Evolutionary conservation across 2,113 vertebrate species (phyloP).

Genomic region (Pheucticus melanocephalus): DNA sequence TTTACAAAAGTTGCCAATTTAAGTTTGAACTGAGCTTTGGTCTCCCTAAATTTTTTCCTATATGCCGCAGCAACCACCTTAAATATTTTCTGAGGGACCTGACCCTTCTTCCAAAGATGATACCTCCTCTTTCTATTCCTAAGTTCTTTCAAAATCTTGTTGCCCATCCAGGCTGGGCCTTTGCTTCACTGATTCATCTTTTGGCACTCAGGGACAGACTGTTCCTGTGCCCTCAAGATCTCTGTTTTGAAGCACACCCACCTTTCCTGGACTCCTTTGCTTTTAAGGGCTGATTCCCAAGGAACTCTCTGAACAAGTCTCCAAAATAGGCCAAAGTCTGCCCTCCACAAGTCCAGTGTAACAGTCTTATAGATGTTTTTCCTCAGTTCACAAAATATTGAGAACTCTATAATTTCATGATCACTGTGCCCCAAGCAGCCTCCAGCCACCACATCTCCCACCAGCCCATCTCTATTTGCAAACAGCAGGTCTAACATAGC

Average conservation of each 20-base stretch:
- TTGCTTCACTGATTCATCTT: rapidly evolving
- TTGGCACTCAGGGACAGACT: too few species aligned
- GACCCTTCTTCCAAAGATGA: not conserved
- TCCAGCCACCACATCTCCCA: not conserved
- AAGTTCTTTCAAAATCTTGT: not conserved
- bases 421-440: rapidly evolving
- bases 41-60: not conserved
- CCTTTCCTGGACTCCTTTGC: not conserved
- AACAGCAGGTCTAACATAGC: not conserved
- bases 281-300: not conserved
- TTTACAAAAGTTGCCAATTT: not conserved
- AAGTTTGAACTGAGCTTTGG: not conserved
- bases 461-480: not conserved
- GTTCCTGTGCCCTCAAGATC: not conserved
- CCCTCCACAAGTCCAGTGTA: not conserved
- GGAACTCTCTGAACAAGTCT: not conserved
- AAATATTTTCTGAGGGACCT: not conserved
- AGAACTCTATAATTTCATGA: not conserved
- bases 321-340: not conserved
- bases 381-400: not conserved
- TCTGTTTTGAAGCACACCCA: not conserved
- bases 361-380: too few species aligned
- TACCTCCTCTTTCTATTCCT: not conserved
- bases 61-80: not conserved
- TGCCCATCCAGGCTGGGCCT: not conserved